Conservation (phyloP, 2,888 invertebrate species). For the Thecophora atra region DNA sequence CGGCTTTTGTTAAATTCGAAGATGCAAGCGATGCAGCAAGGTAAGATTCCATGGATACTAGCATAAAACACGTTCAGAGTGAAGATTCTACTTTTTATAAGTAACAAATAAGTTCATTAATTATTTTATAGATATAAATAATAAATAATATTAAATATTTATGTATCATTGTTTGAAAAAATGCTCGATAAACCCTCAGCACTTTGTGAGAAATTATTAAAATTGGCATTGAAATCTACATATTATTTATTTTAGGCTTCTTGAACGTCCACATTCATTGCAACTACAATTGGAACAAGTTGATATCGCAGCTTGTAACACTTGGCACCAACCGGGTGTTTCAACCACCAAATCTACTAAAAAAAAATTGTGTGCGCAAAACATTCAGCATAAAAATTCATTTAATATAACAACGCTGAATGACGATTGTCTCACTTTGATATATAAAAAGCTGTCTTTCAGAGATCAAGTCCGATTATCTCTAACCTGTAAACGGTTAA, state of each 20-base stretch:
- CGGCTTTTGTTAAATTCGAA: slow-evolving; percentile 37
- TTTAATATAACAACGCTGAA: slow-evolving; percentile 27
- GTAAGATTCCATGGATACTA: slow-evolving; percentile 30
- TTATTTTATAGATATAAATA: too few relatives aligned
- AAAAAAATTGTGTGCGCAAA: neutral
- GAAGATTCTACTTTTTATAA: too few relatives aligned
- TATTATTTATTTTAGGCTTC: slow-evolving; percentile 28
- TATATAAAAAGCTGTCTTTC: slow-evolving; percentile 33
- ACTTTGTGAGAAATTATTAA: too few relatives aligned
- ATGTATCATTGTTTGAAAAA: too few relatives aligned
- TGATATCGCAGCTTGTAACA: slow-evolving; percentile 40
- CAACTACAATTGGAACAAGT: slow-evolving; percentile 24
- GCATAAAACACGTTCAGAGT: too few relatives aligned
- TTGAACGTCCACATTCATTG: slow-evolving; percentile 22
- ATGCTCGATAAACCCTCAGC: too few relatives aligned
- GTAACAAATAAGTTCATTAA: neutral
- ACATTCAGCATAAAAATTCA: neutral
- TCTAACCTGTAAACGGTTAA: slow-evolving; percentile 34
- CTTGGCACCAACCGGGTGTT: slow-evolving; percentile 41
- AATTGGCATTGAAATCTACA: too few relatives aligned
- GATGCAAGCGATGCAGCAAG: slow-evolving; percentile 38
- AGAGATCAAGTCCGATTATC: slow-evolving; percentile 39
- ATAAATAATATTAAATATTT: too few relatives aligned
- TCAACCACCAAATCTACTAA: neutral
- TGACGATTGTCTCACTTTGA: slow-evolving; percentile 41